Base-by-base conservation (phyloP, 2,113 vertebrate genomes). In the Phylloscopus trochilus region DNA sequence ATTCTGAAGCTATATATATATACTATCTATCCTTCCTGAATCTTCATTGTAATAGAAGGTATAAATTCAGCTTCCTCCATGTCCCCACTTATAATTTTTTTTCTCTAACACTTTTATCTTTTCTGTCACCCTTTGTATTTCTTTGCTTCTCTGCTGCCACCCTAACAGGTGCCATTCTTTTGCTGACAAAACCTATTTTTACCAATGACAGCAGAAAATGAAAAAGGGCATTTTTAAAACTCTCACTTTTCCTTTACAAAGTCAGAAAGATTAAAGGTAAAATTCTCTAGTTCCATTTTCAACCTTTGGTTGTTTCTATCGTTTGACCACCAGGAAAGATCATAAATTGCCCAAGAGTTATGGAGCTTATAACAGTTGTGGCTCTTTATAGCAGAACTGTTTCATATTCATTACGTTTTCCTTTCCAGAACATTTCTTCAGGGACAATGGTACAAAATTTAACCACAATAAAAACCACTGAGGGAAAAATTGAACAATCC, bases 271-370 rank as follows among this genome's bases (percentile, higher is more conserved):
- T 75, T 78, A 95, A 95, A 92, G 49, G 26, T 62, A 72, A 93
- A 90, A 92, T 56, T 83, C 51, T 76, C 33, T 33, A 74, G 15
- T 62, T 91, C 30, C 59, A 30, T 74, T 94, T 91, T 81, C 79
- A 67, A n/a, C 55, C 72, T 68, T 59, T 70, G 68, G 15, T 35
- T 90, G 26, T 27, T 93, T 72, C 35, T 73, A 20, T 80, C 55
- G 66, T 94, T 86, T 88, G 79, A 90, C 35, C 82, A 94, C 59
- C 30, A 85, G 59, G 33, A 93, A 90, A 89, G 39, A 91, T 76
- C 26, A 88, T 74, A 86, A 92, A 92, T 73, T 92, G 66, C 53
- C 37, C 46, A 79, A 41, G 81, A 82, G 26, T 93, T 91, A 79
- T 2, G 1, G 66, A 92, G 49, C 8, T 91, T 78, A 52, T 64